These are phyloP conservation scores for Eristalinus aeneus DNA, from an alignment of 2,888 invertebrate species.

Conservation along the genomic window DNA sequence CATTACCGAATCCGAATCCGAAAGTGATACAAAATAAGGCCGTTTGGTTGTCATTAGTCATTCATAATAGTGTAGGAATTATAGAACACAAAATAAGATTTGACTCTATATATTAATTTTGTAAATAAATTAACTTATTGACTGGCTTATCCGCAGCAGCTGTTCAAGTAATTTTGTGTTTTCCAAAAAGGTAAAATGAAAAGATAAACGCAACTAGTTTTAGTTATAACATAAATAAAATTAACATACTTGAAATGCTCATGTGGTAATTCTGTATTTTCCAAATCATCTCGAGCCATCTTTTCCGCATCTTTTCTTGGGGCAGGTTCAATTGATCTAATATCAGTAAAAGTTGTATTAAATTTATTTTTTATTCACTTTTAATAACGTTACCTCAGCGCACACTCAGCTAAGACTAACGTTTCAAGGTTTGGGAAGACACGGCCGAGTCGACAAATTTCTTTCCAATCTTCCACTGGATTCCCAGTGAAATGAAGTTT, in stretches of 20 bases:
- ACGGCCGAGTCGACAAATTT: slow-evolving; percentile 91
- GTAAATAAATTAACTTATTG: too few relatives aligned
- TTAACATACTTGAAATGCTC: slow-evolving; percentile 83
- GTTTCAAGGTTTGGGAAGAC: slow-evolving; percentile 93
- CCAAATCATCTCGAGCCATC: slow-evolving; percentile 74
- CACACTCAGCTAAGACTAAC: slow-evolving; percentile 92
- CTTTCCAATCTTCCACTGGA: slow-evolving; percentile 91
- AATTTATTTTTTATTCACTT: not conserved
- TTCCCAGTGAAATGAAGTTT: slow-evolving; percentile 94
- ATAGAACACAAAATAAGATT: too few relatives aligned
- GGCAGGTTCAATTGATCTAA: slow-evolving; percentile 72
- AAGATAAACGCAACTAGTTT: not conserved
- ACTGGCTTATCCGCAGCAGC: too few relatives aligned
- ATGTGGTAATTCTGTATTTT: slow-evolving; percentile 82
- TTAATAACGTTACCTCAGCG: slow-evolving; percentile 82
- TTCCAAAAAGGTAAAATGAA: too few relatives aligned
- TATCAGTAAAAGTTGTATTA: slow-evolving; percentile 75
- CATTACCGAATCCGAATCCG: too few relatives aligned
- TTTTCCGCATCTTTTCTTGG: slow-evolving; percentile 81
- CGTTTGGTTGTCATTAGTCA: too few relatives aligned
- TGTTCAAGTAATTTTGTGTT: too few relatives aligned
- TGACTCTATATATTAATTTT: too few relatives aligned
- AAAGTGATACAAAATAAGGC: too few relatives aligned
- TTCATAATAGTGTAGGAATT: too few relatives aligned
- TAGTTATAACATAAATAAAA: not conserved